Percentiles rank a stretch among this genome's conserved stretches.
Evolutionary conservation across 92 coral and sea anemone species (phyloP).

Genomic region (Paragorgia papillata): DNA sequence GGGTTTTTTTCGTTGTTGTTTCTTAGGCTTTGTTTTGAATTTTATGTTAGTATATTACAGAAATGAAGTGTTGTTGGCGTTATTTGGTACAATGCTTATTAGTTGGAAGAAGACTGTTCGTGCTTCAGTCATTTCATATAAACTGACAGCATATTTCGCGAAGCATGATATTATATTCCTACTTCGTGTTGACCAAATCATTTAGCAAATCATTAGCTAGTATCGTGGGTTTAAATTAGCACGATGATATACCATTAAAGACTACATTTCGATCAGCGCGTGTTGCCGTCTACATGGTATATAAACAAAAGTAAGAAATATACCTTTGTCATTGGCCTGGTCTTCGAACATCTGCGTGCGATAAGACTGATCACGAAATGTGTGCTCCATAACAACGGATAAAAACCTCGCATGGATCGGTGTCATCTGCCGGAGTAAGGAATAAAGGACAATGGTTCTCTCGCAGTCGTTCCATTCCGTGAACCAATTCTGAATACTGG

Average conservation of each 20-base stretch:
- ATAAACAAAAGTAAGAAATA: neutral
- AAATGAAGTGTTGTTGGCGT: too few relatives aligned
- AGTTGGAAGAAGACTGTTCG: too few relatives aligned
- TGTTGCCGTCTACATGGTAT: too few relatives aligned
- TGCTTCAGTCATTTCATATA: too few relatives aligned
- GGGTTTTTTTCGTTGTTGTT: too few relatives aligned
- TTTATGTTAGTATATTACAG: too few relatives aligned
- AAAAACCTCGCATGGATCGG: conserved; percentile 92
- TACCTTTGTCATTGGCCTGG: conserved; percentile 98
- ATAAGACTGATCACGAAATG: conserved; percentile 85
- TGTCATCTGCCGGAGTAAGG: conserved; percentile 80
- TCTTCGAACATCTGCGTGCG: conserved; percentile 80
- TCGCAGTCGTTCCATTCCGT: conserved; percentile 97
- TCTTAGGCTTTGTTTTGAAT: too few relatives aligned
- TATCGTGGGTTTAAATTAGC: conserved; percentile 1
- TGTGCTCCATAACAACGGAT: conserved; percentile 92
- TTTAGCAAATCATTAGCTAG: conserved; percentile 6
- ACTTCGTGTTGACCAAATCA: neutral
- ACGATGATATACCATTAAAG: neutral
- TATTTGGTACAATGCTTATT: too few relatives aligned
- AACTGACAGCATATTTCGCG: neutral
- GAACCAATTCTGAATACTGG: conserved; percentile 88
- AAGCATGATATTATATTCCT: neutral
- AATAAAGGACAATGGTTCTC: conserved; percentile 91
- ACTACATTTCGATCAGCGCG: too few relatives aligned